Evolutionary conservation across 2,113 vertebrate genomes (phyloP), one percentile per base, ranked within the genome.

Genomic region (Antechinus flavipes): DNA sequence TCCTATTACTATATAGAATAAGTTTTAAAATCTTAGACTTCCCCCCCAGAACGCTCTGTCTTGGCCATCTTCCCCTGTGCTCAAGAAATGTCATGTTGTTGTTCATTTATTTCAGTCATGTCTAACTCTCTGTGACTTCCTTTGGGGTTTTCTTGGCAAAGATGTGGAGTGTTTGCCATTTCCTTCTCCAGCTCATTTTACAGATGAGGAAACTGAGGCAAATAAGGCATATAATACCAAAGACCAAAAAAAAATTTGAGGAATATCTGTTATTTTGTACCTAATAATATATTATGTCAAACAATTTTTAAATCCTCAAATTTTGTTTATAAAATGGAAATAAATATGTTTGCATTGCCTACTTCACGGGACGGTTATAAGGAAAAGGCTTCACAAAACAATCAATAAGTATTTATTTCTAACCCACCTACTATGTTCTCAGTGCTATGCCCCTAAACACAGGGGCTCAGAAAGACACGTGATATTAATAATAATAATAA

Each of bases 11-110:
- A 54, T 27, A 30, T 25, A 58, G 68, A 54, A n/a, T 91, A 68
- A 11, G 47, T 1, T 16, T 53, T 47, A 35, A 35, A 19, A 0
- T 0, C 56, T 53, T 55, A 23, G 10, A 16, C 0, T 55, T n/a
- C n/a, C n/a, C 49, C 24, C 2, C 42, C 10, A 47, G 0, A 49
- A 1, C 8, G 26, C 47, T 91, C 35, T 84, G n/a, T 46, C 24
- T 54, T 50, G 76, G 26, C 30, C 91, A 89, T 91, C 93, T 84
- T 94, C 91, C 92, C 52, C 54, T 55, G 24, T 46, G n/a, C 23
- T 91, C n/a, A 54, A 14, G 9, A 84, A 91, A 54, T 19, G 42
- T 46, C 23, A 47, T 0, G 46, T 35, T n/a, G 50, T 52, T 52
- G 50, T 52, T 52, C 50, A 52, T 52, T 52, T 52, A 52, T 52